Evolutionary conservation across 1,140 invertebrate genomes (phyloP).

Genomic region (Druon quercuslanigerum): DNA sequence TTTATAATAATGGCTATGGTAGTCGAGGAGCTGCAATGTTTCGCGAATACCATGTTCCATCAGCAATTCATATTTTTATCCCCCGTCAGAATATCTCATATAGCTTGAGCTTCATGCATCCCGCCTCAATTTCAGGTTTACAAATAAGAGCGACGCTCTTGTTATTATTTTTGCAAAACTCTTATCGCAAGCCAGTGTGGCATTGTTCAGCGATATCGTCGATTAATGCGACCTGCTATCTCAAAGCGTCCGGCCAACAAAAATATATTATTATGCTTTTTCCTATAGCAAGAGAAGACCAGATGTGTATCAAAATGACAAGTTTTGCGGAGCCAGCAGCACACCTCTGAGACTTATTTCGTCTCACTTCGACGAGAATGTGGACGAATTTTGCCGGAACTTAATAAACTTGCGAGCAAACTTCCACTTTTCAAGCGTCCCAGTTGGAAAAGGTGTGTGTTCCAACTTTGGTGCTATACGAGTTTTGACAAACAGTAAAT

Average conservation of each 20-base stretch:
- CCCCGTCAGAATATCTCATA: constrained; percentile 17
- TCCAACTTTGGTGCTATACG: constrained; percentile 4
- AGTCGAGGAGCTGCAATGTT: constrained; percentile 17
- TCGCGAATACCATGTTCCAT: constrained; percentile 8
- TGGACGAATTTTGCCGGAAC: constrained; percentile 1
- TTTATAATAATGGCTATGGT: constrained; percentile 24
- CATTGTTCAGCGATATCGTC: constrained; percentile 5
- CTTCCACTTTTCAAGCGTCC: constrained; percentile 1
- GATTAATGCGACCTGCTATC: constrained; percentile 20
- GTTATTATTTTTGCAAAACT: constrained; percentile 19
- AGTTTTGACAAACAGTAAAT: constrained; percentile 28
- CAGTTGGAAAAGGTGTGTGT: constrained; percentile 2
- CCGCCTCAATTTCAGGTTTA: background rate
- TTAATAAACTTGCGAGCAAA: constrained; percentile 21
- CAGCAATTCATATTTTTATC: constrained; percentile 30
- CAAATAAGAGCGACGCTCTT: background rate
- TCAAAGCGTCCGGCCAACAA: background rate
- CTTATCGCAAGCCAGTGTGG: background rate
- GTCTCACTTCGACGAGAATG: constrained; percentile 19
- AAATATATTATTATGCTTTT: background rate
- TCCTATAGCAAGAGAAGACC: background rate
- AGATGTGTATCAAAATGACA: constrained; percentile 29
- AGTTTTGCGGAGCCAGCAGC: background rate
- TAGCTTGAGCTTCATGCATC: constrained; percentile 1
- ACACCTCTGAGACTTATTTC: constrained; percentile 21